Base-by-base conservation (phyloP, 2,888 invertebrate genomes). In the Microctonus brassicae region DNA sequence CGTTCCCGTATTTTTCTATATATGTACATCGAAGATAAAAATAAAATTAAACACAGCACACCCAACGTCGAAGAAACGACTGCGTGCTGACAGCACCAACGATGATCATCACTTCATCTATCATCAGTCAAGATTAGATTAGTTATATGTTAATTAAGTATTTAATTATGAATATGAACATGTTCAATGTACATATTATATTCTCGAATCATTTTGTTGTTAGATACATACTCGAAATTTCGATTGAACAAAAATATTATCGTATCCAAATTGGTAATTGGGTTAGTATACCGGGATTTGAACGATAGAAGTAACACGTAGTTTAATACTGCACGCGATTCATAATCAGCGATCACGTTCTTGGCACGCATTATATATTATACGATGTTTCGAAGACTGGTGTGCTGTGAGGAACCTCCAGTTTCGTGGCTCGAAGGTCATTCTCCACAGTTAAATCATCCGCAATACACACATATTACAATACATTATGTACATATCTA, bases 71-170 rank as follows among this genome's bases (percentile, higher is more conserved):
- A 39, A 34, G 62, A 34, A 20, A 39, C 42, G 39, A 42, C 24
- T 64, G 33, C 13, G 52, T 29, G 42, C 13, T 47, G 17, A n/a
- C n/a, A 29, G 34, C n/a, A 29, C 11, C 13, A 22, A 7, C 24
- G 42, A 11, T 10, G 9, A 17, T n/a, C n/a, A n/a, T 36, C 20
- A 11, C 47, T 52, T 47, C 7, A 29, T 29, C 33, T 64, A 64
- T 64, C 52, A 64, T 64, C 63, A 58, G 29, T 17, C 52, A 64
- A 64, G 63, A 64, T 64, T 64, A 64, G 63, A 64, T 64, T 42
- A 64, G 52, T 20, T 24, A 20, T 26, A 6, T 13, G 29, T 29
- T 5, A 20, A 58, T 58, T 6, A 33, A 58, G 17, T 58, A 26
- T 55, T 29, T 58, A 9, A n/a, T 20, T 24, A 29, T 11, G 5